Evolutionary conservation across 2,888 invertebrate genomes (phyloP).

Genomic region (Melinopterus prodromus): DNA sequence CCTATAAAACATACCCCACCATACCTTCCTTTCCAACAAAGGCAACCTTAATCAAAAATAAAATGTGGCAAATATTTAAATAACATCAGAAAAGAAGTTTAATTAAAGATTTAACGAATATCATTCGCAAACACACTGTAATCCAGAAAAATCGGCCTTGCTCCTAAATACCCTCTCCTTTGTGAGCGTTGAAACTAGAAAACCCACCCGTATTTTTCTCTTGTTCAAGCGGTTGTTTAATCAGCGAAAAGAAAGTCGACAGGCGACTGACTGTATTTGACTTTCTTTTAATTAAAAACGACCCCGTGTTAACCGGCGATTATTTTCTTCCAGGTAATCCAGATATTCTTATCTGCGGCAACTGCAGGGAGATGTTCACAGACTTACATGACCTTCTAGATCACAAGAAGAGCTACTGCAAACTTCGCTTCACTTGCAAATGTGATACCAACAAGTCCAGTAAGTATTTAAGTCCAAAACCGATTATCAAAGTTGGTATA

Average conservation of each 20-base stretch:
- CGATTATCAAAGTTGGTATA: not conserved
- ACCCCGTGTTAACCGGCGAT: not conserved
- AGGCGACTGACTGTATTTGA: slow-evolving; percentile 22
- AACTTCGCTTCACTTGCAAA: slow-evolving; percentile 75
- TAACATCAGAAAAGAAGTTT: not conserved
- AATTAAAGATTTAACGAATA: not conserved
- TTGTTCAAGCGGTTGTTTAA: slow-evolving; percentile 18
- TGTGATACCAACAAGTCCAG: slow-evolving; percentile 68
- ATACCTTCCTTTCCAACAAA: not conserved
- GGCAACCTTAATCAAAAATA: not conserved
- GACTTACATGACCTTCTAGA: slow-evolving; percentile 75
- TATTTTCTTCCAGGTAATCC: slow-evolving; percentile 67
- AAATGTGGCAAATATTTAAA: not conserved
- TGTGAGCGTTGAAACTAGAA: not conserved
- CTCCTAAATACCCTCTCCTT: not conserved
- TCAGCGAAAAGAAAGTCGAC: slow-evolving; percentile 16
- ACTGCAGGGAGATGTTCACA: slow-evolving; percentile 77
- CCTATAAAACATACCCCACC: not conserved
- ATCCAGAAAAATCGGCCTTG: not conserved
- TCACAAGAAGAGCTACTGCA: slow-evolving; percentile 77
- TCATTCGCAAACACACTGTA: not conserved
- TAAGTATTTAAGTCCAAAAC: slow-evolving; percentile 53
- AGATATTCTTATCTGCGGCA: slow-evolving; percentile 80
- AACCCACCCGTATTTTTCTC: not conserved
- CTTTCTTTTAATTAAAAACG: slow-evolving; percentile 24